Evolutionary conservation across 2,888 invertebrate genomes (phyloP).

Genomic region (Abscondita cerata): DNA sequence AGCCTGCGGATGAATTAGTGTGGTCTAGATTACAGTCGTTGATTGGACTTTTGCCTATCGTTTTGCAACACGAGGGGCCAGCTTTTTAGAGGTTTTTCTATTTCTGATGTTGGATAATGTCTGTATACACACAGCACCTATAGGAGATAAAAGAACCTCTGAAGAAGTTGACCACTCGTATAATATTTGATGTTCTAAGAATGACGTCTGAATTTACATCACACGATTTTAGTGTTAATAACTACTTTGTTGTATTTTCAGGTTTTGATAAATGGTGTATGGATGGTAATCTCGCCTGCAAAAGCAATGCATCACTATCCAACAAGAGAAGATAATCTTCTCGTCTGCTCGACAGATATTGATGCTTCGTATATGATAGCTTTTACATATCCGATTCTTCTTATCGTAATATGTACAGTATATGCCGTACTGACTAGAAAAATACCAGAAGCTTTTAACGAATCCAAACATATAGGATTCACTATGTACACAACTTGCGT

Average conservation of each 20-base stretch:
- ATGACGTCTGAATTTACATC: too few species aligned
- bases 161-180: too few species aligned
- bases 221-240: too few species aligned
- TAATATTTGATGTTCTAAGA: too few species aligned
- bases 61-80: too few species aligned
- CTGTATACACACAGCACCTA: too few species aligned
- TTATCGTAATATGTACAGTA: slow-evolving; percentile 92
- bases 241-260: slow-evolving; percentile 50
- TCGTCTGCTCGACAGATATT: slow-evolving; percentile 91
- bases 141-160: too few species aligned
- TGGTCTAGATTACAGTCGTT: too few species aligned
- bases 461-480: slow-evolving; percentile 96
- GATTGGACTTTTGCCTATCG: too few species aligned
- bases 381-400: slow-evolving; percentile 90
- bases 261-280: slow-evolving; percentile 88
- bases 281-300: slow-evolving; percentile 92
- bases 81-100: too few species aligned
- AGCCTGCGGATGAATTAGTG: too few species aligned
- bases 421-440: slow-evolving; percentile 96
- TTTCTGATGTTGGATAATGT: too few species aligned
- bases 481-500: slow-evolving; percentile 99
- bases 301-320: slow-evolving; percentile 90
- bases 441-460: slow-evolving; percentile 98
- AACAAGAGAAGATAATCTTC: slow-evolving; percentile 88
- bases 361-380: slow-evolving; percentile 94